phyloP scores from a whole-genome alignment of 2,113 vertebrate genomes.

The Notothenia coriiceps region DNA sequence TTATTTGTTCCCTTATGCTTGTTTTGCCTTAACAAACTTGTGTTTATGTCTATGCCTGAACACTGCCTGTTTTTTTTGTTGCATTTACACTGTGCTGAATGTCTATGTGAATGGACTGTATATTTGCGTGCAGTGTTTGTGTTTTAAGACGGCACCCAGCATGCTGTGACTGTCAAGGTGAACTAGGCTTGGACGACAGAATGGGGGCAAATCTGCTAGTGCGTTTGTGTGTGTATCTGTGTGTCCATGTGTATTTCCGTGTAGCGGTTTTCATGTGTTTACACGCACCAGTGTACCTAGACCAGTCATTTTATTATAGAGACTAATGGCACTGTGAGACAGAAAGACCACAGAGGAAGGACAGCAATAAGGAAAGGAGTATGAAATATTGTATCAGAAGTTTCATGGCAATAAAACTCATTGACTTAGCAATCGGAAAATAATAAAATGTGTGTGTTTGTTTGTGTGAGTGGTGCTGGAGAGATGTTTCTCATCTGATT shows the following conservation, averaged over 20 bases:
- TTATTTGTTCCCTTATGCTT: background rate
- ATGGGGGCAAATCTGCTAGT: constrained; percentile 59
- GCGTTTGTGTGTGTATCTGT: constrained; percentile 5
- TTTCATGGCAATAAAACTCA: constrained; percentile 28
- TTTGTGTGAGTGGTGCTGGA: background rate
- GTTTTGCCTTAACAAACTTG: background rate
- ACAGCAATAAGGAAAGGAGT: background rate
- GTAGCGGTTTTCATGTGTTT: constrained; percentile 10
- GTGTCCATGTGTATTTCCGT: constrained; percentile 19
- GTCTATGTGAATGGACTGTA: constrained; percentile 20
- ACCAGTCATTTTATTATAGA: constrained; percentile 36
- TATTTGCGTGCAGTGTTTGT: constrained; percentile 30
- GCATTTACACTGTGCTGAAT: background rate
- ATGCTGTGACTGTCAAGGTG: constrained; percentile 72
- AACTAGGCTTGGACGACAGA: constrained; percentile 68
- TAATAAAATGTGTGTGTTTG: constrained; percentile 7
- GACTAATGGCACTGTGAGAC: constrained; percentile 20
- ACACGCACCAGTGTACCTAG: background rate
- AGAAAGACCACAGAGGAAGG: background rate
- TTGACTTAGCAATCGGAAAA: constrained; percentile 31
- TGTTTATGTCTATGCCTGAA: background rate
- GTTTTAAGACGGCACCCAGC: constrained; percentile 50
- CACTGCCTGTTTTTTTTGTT: background rate
- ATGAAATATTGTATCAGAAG: constrained; percentile 7
- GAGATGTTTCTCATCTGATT: constrained; percentile 55